Conservation (phyloP, 2,888 invertebrate genomes). For the Lamellibrachia columna region DNA sequence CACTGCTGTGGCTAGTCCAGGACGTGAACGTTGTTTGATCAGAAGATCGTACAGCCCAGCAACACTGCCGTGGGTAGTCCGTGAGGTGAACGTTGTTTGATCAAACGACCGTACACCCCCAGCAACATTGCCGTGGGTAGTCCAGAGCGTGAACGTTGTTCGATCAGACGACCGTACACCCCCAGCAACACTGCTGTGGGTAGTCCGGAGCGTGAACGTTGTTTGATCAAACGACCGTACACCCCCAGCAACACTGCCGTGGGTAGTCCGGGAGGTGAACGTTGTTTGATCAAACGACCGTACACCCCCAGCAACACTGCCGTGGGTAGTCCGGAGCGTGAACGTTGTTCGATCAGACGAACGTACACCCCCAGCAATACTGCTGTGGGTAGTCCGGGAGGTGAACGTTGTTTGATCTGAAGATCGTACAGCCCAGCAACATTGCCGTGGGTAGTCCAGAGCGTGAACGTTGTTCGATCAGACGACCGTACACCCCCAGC, state of each 20-base stretch:
- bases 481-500: conserved; percentile 31
- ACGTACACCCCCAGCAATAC: conserved; percentile 29
- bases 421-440: conserved; percentile 36
- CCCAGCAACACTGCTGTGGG: conserved; percentile 48
- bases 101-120: conserved; percentile 31
- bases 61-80: conserved; percentile 51
- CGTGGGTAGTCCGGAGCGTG: too few species aligned
- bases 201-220: conserved; percentile 48
- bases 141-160: conserved; percentile 45
- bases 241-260: too few species aligned
- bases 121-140: conserved; percentile 50
- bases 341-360: too few species aligned
- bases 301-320: too few species aligned
- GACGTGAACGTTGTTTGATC: not conserved
- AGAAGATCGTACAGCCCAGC: conserved; percentile 32
- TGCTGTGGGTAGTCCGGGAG: conserved; percentile 50
- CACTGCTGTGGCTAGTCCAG: too few species aligned
- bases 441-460: conserved; percentile 51
- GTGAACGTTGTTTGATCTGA: conserved; percentile 39
- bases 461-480: conserved; percentile 41
- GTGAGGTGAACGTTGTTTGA: conserved; percentile 42
- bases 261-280: too few species aligned
- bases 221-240: too few species aligned
- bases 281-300: too few species aligned
- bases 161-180: conserved; percentile 28